Base-by-base conservation (phyloP, 2,797 vertebrate genomes). In the Liasis olivaceus region DNA sequence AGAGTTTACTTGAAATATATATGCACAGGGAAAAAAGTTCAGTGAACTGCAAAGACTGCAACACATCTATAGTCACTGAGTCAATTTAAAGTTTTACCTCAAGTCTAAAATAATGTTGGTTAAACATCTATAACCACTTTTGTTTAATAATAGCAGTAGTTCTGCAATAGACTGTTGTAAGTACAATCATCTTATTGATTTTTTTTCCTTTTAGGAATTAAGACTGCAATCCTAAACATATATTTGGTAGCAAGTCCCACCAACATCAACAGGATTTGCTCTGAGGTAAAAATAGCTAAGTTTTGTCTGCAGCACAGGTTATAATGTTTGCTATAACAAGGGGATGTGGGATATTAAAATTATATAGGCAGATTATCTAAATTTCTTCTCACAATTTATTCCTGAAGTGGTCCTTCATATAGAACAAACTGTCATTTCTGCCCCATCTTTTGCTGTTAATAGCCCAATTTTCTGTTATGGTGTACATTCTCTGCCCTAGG, bases 41-140 rank as follows among this genome's bases (percentile, higher is more conserved):
- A 97, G 93, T 97, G 97, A 98, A 97, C 97, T 97, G 97, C 96
- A 97, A 98, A 96, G 93, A 97, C n/a, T 96, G 96, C 95, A 97
- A 97, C 96, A 96, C 97, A 98, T 94, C 96, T 89, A 95, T 88
- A 96, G 87, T 93, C 96, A 95, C 91, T 51, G 15, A 94, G 93
- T 58, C 88, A 94, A 91, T 86, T 93, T 66, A 92, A 97, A 98
- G 97, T 97, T 98, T 97, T 96, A 95, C 64, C 95, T 88, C 93
- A 92, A 90, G 85, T 95, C 95, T 92, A 94, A 96, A 97, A 96
- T 91, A 95, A 93, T 90, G 93, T 5, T 66, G 91, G 95, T 96
- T 97, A 97, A 97, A 95, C 26, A 66, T 24, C 77, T 56, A 84
- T 31, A 90, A 95, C 95, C n/a, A 87, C 0, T 94, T 95, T 95